Evolutionary conservation across 2,888 invertebrate genomes (phyloP).

Genomic region (Nycteola revayana): DNA sequence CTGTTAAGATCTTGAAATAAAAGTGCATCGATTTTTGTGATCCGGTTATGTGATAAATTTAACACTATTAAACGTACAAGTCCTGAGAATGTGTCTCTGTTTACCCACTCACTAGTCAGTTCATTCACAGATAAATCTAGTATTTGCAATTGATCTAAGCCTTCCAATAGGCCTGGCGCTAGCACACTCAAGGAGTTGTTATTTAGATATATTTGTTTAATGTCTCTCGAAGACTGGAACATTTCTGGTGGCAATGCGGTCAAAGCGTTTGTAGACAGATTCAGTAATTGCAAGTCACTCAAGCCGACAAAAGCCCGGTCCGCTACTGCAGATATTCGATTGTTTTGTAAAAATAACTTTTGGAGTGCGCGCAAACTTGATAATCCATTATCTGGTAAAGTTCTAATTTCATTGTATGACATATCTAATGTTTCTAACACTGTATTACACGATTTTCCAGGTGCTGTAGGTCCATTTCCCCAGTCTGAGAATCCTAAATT

Average conservation of each 20-base stretch:
- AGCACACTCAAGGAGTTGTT: conserved; percentile 90
- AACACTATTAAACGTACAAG: conserved; percentile 88
- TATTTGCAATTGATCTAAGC: conserved; percentile 87
- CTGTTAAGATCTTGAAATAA: conserved; percentile 89
- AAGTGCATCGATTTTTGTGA: conserved; percentile 86
- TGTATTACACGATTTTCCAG: conserved; percentile 86
- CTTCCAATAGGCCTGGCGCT: conserved; percentile 88
- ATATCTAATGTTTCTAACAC: conserved; percentile 87
- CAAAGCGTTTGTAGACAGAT: conserved; percentile 90
- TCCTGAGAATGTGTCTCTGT: conserved; percentile 88
- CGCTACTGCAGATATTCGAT: conserved; percentile 87
- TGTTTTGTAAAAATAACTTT: conserved; percentile 88
- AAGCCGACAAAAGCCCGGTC: conserved; percentile 89
- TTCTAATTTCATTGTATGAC: conserved; percentile 87
- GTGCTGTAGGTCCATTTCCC: conserved; percentile 85
- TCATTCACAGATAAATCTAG: conserved; percentile 89
- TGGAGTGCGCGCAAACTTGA: conserved; percentile 86
- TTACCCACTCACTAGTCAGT: conserved; percentile 89
- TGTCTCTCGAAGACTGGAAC: conserved; percentile 87
- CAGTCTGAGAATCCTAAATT: conserved; percentile 88
- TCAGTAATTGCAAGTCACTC: conserved; percentile 85
- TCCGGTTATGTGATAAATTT: conserved; percentile 87
- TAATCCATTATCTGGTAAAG: conserved; percentile 86
- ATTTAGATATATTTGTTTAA: conserved; percentile 87
- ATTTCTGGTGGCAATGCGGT: conserved; percentile 89